Conservation (phyloP, 30 jellyfish, hydroid and myxozoan species). For the Cassiopea andromeda region DNA sequence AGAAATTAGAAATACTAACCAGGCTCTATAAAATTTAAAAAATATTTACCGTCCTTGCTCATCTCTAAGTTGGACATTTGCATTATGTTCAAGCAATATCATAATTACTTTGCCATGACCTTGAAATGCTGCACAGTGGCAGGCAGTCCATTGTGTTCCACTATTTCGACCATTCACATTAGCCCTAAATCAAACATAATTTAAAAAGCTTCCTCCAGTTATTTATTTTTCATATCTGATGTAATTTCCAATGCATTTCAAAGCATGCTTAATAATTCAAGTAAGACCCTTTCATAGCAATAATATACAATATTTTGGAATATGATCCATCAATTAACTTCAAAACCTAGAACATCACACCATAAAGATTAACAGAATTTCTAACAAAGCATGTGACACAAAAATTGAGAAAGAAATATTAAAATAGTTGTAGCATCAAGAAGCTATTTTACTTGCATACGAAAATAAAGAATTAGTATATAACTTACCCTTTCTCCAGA, state of each 20-base stretch:
- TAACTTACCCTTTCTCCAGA: slow-evolving; percentile 44
- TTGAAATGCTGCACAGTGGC: slow-evolving; percentile 71
- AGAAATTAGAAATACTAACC: no score
- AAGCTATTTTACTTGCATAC: background rate
- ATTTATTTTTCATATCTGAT: background rate
- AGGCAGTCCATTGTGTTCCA: slow-evolving; percentile 61
- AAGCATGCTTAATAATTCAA: no score
- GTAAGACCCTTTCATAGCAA: no score
- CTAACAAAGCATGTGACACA: no score
- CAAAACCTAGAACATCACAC: no score
- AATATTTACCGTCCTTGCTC: slow-evolving; percentile 51
- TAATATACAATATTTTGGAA: no score
- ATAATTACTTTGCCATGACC: slow-evolving; percentile 74
- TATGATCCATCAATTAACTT: no score
- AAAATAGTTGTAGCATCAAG: no score
- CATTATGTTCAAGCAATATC: slow-evolving; percentile 55
- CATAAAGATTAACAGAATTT: no score
- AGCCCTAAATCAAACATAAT: slow-evolving; percentile 17
- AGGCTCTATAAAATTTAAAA: no score
- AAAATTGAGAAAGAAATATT: no score
- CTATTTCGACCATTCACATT: slow-evolving; percentile 48
- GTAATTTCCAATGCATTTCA: no score
- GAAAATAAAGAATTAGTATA: background rate
- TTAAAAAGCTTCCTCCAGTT: background rate
- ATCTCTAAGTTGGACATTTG: slow-evolving; percentile 57